Evolutionary conservation across 2,797 vertebrate genomes (phyloP), one percentile per base, ranked within the genome.

Genomic region (Tapirus indicus): DNA sequence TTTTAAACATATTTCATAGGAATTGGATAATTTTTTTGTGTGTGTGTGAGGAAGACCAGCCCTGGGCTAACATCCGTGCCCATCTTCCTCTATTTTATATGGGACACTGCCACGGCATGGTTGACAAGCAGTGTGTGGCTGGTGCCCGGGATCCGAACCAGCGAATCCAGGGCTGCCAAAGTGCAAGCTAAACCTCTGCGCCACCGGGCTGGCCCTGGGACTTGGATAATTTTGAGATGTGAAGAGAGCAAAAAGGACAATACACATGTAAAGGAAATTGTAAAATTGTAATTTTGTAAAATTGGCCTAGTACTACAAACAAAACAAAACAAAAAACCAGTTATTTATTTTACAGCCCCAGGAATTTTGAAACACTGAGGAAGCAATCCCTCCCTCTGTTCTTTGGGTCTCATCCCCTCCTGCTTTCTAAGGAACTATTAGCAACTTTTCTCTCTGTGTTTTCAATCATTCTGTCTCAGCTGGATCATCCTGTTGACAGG

Each of bases 1-100:
- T 69, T 96, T 74, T 66, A 72, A 78, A 87, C 12, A 56, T 32
- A 14, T 88, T 94, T 97, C 88, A 84, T 32, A 92, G 29, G 56
- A 77, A 87, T 38, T 35, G 41, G 23, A 66, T 78, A 62, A 52
- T 79, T 93, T 72, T 88, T 38, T 38, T 38, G 38, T 38, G 38
- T 38, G 38, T 38, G 38, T 38, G 38, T 38, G 38, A 38, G 38
- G 38, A 38, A 38, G 38, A 38, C 38, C 4, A 4, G 38, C 38
- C 38, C 38, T 38, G 38, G 38, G 38, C 38, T 38, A 38, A 38
- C 38, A 38, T 38, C 38, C 38, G 38, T 38, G 38, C 38, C 38
- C 38, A 38, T 38, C 38, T 38, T 38, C 38, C 38, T 38, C 38
- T 38, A 38, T 4, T 38, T 38, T 38, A 38, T 38, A 38, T 38